Evolutionary conservation across 2,888 invertebrate genomes (phyloP).

Genomic region (Rhagophthalmus giganteus): DNA sequence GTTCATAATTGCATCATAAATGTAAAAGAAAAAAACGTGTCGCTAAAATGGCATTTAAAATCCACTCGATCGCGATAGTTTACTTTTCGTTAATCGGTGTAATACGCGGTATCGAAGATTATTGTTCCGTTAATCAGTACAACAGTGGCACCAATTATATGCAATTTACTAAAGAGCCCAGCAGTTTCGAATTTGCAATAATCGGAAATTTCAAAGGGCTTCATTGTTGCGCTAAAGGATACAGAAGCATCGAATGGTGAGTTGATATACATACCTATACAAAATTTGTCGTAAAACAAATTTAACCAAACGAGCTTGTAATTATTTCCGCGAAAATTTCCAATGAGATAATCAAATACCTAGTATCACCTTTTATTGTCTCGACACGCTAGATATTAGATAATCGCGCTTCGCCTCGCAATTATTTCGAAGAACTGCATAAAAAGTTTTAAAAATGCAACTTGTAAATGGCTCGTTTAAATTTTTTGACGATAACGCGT

Average conservation of each 20-base stretch:
- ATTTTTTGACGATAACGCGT: too few relatives aligned
- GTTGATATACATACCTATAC: too few relatives aligned
- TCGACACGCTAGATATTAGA: too few relatives aligned
- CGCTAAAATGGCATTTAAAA: conserved; percentile 9
- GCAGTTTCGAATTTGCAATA: conserved; percentile 68
- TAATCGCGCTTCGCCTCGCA: too few relatives aligned
- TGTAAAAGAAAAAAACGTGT: conserved; percentile 2
- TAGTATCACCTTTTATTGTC: too few relatives aligned
- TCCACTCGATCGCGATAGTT: background rate
- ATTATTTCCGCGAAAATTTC: too few relatives aligned
- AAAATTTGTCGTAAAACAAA: too few relatives aligned
- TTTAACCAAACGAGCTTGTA: too few relatives aligned
- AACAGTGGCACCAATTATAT: conserved; percentile 63
- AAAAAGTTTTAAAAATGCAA: too few relatives aligned
- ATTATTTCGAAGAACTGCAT: too few relatives aligned
- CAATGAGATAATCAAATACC: too few relatives aligned
- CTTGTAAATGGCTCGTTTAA: too few relatives aligned
- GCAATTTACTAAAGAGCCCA: conserved; percentile 75
- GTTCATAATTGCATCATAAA: conserved; percentile 3
- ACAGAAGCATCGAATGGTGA: conserved; percentile 80
- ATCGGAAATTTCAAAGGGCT: conserved; percentile 73
- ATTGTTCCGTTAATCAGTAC: conserved; percentile 65
- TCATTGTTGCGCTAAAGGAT: conserved; percentile 77
- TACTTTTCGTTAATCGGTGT: conserved; percentile 1
- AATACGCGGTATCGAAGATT: conserved; percentile 55